A percentile compares a stretch with the other conserved stretches of the same genome.
phyloP scores from a whole-genome alignment of 2,888 invertebrate species.

The Cremastobaeus sp. region DNA sequence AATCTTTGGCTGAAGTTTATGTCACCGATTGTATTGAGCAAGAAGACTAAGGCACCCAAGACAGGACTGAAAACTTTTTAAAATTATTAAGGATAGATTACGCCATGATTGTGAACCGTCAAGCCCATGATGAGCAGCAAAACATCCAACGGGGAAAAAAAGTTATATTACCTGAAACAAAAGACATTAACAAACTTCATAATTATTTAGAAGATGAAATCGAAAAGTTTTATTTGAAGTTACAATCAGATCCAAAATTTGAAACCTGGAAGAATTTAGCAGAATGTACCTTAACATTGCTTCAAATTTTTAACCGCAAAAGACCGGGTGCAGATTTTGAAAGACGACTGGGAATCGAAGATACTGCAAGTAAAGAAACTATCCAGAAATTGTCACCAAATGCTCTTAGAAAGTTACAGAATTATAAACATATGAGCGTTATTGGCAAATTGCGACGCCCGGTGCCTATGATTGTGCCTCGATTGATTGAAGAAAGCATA shows the following conservation, averaged over 20 bases:
- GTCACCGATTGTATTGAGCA: conserved; percentile 1
- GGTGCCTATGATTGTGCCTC: too few species aligned
- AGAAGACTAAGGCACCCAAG: neutral
- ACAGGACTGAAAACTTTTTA: neutral
- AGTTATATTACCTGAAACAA: neutral
- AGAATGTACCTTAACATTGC: neutral
- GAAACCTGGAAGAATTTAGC: too few species aligned
- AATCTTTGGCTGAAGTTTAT: neutral
- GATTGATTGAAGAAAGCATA: too few species aligned
- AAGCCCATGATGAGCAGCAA: neutral
- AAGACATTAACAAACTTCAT: neutral
- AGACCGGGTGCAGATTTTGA: conserved; percentile 1
- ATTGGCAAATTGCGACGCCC: too few species aligned
- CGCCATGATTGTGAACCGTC: neutral
- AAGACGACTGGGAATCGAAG: too few species aligned
- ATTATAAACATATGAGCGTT: too few species aligned
- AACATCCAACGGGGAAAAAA: neutral
- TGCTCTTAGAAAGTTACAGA: too few species aligned
- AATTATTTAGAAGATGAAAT: too few species aligned
- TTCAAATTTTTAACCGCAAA: neutral
- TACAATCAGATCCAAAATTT: too few species aligned
- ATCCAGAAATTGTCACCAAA: too few species aligned
- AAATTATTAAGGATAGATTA: neutral
- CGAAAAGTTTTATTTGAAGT: too few species aligned
- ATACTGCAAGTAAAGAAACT: too few species aligned